Evolutionary conservation across 1,140 invertebrate species (phyloP).

Genomic region (Penaeus chinensis): DNA sequence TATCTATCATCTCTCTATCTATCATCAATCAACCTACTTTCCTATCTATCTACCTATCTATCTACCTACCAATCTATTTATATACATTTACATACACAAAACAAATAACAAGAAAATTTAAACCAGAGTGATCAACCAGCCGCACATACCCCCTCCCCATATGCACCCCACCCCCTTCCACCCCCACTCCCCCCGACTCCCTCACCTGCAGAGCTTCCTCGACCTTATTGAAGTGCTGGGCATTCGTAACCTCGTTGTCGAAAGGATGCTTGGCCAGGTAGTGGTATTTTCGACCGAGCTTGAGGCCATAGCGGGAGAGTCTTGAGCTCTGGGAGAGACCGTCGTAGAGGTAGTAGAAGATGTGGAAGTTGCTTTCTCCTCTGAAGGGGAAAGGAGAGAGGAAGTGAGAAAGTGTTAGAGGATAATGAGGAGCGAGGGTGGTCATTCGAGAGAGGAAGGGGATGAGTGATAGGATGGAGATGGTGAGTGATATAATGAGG

Average conservation of each 20-base stretch:
- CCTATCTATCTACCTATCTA: no score
- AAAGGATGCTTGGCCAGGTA: constrained; percentile 47
- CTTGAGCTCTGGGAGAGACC: constrained; percentile 56
- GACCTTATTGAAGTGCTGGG: constrained; percentile 36
- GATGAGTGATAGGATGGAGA: no score
- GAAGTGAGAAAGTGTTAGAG: background rate
- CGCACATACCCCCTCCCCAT: no score
- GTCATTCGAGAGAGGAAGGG: no score
- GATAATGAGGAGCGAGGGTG: no score
- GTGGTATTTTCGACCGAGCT: constrained; percentile 52
- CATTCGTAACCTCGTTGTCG: constrained; percentile 59
- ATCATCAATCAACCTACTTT: no score
- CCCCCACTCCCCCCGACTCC: background rate
- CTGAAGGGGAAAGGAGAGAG: background rate
- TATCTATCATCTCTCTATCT: no score
- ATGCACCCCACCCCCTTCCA: background rate
- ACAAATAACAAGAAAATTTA: no score
- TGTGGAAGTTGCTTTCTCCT: constrained; percentile 51
- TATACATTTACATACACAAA: no score
- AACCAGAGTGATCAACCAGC: no score
- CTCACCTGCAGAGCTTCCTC: constrained; percentile 55
- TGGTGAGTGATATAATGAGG: no score
- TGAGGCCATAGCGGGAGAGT: constrained; percentile 50
- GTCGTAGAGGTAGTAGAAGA: constrained; percentile 60
- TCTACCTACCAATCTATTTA: no score